Evolutionary conservation across 2,797 vertebrate genomes (phyloP), one percentile per base, ranked within the genome.

Genomic region (Pseudochromis fuscus): DNA sequence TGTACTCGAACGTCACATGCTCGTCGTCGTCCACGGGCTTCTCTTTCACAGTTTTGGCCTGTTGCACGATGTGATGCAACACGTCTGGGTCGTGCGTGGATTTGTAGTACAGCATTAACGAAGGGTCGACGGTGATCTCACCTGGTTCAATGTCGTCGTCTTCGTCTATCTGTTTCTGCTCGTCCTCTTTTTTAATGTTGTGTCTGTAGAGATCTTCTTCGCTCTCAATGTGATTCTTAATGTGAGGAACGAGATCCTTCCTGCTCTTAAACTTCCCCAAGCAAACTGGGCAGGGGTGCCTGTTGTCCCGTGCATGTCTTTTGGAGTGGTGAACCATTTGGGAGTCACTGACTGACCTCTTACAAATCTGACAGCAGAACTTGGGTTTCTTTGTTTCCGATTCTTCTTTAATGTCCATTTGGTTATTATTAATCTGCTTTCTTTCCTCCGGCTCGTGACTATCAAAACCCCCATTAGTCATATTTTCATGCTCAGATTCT

Each of bases 321-420:
- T 96, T 97, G 23, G 98, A 97, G 89, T 99, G 98, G 85, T 96
- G 96, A 75, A 96, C 80, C 59, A 99, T 94, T 74, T 96, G 94
- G 25, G 94, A 92, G 71, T 97, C 96, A 77, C 94, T 94, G 67
- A 97, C 93, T 24, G 95, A 94, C 75, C 95, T 95, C 84, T 96
- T 95, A 91, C 98, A 99, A 49, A 99, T 94, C 69, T 95, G 92
- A 89, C 98, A 99, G 65, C 93, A 94, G 80, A 99, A 95, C 55
- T 95, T 98, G 66, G 94, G 95, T 13, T 95, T 95, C 82, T 96
- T 95, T 91, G 56, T 35, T 25, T 85, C 82, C 0, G 53, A 28
- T 51, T 78, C 67, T 46, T 3, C 56, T 52, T 71, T 37, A 21
- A 31, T 18, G 67, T 83, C 74, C 49, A 62, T 2, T n/a, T 33